Base-by-base conservation (phyloP, 2,888 invertebrate genomes). In the Drosophila yooni region DNA sequence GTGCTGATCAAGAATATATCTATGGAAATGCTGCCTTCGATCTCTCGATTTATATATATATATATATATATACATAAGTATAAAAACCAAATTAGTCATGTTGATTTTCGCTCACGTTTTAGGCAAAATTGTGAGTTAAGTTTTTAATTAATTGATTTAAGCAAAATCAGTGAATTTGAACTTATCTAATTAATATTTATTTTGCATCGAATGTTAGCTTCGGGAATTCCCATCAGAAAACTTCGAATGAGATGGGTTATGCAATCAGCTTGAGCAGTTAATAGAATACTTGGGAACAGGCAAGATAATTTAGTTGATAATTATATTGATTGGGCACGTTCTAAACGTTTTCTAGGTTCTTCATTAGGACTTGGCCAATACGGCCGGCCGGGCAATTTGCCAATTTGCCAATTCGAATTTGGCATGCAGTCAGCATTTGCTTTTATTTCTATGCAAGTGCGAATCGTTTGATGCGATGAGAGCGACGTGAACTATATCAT, bases 371-470 rank as follows among this genome's bases (percentile, higher is more conserved):
- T 31, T 31, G n/a, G 40, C 29, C 27, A 36, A 27, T 7, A 36
- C 8, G 36, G 18, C 27, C n/a, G 38, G 27, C 27, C 38, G 61
- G 61, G 65, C 77, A 83, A 60, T 2, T 60, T 56, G 58, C 59
- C 76, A 63, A 72, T 36, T 63, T 31, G 21, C 21, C 21, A 6
- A 36, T 43, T n/a, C n/a, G 50, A 57, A 74, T 79, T 83, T 70
- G 58, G 79, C 53, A 83, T 87, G 79, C 83, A 82, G 70, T 60
- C 61, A 65, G 79, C 80, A 84, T 82, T 79, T 79, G 82, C 69
- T 87, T 83, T 84, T 82, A 83, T 84, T 83, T 83, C 81, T 67
- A 51, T 69, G 71, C 79, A 87, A 87, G 81, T 87, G 88, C 65
- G 70, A 68, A 83, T 83, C 82, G 65, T 81, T 82, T 81, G 79